Base-by-base conservation (phyloP, 2,113 vertebrate genomes). In the Irena cyanogastra region DNA sequence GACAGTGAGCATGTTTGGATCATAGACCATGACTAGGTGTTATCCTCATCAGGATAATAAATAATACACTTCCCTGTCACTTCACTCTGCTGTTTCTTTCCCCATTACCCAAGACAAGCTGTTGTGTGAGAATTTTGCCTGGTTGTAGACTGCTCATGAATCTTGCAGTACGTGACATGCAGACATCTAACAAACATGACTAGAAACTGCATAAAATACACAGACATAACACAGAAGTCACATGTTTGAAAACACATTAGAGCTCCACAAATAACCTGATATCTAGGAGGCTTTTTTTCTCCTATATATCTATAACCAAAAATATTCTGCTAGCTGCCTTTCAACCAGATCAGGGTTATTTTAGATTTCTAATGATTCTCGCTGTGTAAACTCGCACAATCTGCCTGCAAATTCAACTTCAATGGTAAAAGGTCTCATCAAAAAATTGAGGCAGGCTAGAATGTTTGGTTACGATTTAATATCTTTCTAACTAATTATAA, bases 391-490 rank as follows among this genome's bases (percentile, higher is more conserved):
- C 83, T 83, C 90, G 6, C 64, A 39, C 54, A 90, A 28, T 85
- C 53, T 81, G 75, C 71, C 61, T 90, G 72, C 63, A 87, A 90
- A 96, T 89, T 94, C 68, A 82, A 78, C 47, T 74, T 63, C 50
- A 90, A 14, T 81, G 72, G 77, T 93, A 91, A 89, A 94, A 94
- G 61, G 70, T 94, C 82, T 74, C 74, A 94, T 95, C 16, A 87
- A 94, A 92, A 96, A 96, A 89, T 41, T 68, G 91, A 94, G 69
- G 60, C 90, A 89, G 89, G 76, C 45, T 47, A 35, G 77, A 57
- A 85, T 95, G 56, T 59, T 96, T 95, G 86, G 42, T 95, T 93
- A 95, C 86, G 79, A 72, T 83, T 97, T 93, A 97, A 63, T 87
- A 86, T 95, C 69, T 96, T 94, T 83, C 60, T 66, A 47, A 80